A percentile compares a stretch with the other conserved stretches of the same genome.
Conservation (phyloP, 2,888 invertebrate species). For the Andrena hattorfiana region DNA sequence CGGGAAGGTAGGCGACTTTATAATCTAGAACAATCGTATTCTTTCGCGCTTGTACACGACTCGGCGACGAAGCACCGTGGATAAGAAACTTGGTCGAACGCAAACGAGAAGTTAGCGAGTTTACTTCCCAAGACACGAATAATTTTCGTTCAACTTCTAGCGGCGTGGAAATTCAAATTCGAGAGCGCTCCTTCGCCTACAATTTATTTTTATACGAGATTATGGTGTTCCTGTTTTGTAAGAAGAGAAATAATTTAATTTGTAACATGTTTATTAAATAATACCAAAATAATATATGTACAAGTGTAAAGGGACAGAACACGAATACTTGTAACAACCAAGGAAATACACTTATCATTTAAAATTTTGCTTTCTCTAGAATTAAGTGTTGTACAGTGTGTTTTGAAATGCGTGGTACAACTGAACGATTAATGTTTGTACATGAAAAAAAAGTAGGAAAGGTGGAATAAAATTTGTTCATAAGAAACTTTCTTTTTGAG, state of each 20-base stretch:
- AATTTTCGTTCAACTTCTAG: conserved; percentile 52
- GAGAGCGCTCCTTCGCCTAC: conserved; percentile 18
- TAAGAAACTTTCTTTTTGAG: no score
- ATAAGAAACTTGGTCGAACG: conserved; percentile 60
- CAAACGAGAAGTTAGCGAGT: conserved; percentile 62
- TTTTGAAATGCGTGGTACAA: no score
- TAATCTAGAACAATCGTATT: conserved; percentile 51
- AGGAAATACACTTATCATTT: neutral
- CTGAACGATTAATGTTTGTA: no score
- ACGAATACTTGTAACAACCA: neutral
- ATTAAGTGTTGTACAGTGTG: no score
- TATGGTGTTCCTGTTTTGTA: neutral
- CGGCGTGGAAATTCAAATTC: conserved; percentile 64
- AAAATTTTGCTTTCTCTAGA: no score
- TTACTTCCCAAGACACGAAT: conserved; percentile 61
- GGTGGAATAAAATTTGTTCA: no score
- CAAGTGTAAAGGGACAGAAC: neutral
- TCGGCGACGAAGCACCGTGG: conserved; percentile 45
- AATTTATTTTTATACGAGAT: conserved; percentile 40
- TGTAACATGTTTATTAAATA: neutral
- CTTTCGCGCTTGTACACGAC: conserved; percentile 39
- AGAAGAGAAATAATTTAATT: neutral
- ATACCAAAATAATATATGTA: neutral
- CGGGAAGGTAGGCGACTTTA: neutral
- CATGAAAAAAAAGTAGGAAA: no score